phyloP scores from a whole-genome alignment of 2,888 invertebrate genomes.

The Drosophila phalerata region DNA sequence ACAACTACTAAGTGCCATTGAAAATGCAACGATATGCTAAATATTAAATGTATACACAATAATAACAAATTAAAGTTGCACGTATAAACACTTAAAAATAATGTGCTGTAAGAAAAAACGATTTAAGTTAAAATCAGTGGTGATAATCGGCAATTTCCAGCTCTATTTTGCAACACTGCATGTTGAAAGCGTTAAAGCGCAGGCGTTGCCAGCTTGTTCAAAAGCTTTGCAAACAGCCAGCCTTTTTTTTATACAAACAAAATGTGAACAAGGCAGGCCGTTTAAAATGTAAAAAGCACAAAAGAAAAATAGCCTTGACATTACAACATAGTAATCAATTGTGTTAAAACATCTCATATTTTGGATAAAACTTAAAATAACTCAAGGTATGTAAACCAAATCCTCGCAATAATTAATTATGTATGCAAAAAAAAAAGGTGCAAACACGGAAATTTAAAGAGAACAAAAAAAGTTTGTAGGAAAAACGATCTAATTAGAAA shows the following conservation, averaged over 20 bases:
- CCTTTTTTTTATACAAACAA: too few species aligned
- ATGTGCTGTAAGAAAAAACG: too few species aligned
- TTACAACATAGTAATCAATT: neutral
- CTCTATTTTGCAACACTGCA: too few species aligned
- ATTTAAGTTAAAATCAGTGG: too few species aligned
- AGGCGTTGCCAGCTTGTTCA: constrained; percentile 1
- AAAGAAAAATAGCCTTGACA: neutral
- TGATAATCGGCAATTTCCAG: too few species aligned
- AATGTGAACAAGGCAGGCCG: neutral
- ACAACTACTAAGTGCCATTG: too few species aligned
- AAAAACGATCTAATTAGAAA: constrained; percentile 56
- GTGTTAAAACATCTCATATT: neutral
- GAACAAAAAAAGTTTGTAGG: constrained; percentile 22
- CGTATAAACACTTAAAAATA: too few species aligned
- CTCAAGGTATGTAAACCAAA: neutral
- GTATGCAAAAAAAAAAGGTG: neutral
- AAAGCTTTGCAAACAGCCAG: neutral
- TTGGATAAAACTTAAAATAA: neutral
- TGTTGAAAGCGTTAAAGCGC: neutral
- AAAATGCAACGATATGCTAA: too few species aligned
- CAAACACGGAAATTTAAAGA: neutral
- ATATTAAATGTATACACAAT: too few species aligned
- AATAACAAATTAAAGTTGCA: too few species aligned
- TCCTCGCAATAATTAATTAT: neutral
- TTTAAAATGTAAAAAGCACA: neutral